These are phyloP conservation scores for Lepeophtheirus salmonis DNA, from an alignment of 1,140 invertebrate genomes.

Conservation along the genomic window DNA sequence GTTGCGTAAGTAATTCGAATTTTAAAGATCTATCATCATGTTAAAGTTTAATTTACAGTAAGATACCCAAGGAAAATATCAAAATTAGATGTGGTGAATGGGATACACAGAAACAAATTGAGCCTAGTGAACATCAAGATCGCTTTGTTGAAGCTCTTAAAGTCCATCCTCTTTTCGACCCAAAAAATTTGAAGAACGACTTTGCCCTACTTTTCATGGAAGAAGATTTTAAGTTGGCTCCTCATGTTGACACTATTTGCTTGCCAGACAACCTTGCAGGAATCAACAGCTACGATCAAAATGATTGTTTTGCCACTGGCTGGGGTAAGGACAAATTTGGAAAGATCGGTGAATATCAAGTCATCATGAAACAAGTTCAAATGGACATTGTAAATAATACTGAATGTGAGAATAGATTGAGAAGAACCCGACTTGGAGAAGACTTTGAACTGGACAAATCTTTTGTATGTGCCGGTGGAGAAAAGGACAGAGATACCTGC, in stretches of 20 bases:
- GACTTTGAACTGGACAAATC: slow-evolving; percentile 31
- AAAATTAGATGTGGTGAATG: slow-evolving; percentile 37
- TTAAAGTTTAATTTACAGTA: background rate
- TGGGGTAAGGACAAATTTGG: slow-evolving; percentile 55
- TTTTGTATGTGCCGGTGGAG: slow-evolving; percentile 38
- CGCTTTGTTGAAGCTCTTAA: slow-evolving; percentile 24
- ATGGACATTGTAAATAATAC: slow-evolving; percentile 28
- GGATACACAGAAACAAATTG: slow-evolving; percentile 26
- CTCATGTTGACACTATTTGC: slow-evolving; percentile 41
- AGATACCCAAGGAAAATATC: slow-evolving; percentile 22
- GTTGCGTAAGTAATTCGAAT: slow-evolving; percentile 20
- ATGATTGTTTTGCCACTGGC: slow-evolving; percentile 33
- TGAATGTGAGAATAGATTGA: slow-evolving; percentile 31
- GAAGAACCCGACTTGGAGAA: slow-evolving; percentile 29
- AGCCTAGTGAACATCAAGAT: slow-evolving; percentile 26
- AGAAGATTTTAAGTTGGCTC: slow-evolving; percentile 29
- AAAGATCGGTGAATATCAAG: slow-evolving; percentile 41
- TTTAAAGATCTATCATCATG: background rate
- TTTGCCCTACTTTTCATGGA: slow-evolving; percentile 38
- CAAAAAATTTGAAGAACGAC: slow-evolving; percentile 34
- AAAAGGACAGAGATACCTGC: slow-evolving; percentile 31
- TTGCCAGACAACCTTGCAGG: slow-evolving; percentile 19
- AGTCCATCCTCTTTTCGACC: slow-evolving; percentile 29
- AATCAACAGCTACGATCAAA: background rate
- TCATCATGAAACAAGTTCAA: slow-evolving; percentile 41